Evolutionary conservation across 2,888 invertebrate species (phyloP).

Genomic region (Ganaspis brasiliensis): DNA sequence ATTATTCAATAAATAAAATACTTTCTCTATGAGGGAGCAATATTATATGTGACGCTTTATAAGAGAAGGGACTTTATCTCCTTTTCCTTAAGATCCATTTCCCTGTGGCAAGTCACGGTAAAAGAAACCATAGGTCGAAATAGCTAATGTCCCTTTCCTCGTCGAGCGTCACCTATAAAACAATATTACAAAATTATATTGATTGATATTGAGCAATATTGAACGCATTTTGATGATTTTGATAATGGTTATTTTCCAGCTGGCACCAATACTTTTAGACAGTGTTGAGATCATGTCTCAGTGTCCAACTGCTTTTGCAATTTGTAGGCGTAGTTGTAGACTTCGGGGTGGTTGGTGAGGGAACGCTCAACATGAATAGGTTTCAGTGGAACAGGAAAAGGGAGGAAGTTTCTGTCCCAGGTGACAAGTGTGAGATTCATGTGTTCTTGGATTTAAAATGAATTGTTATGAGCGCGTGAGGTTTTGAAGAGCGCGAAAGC

Average conservation of each 20-base stretch:
- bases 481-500: constrained; percentile 69
- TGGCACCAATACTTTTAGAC: too few relatives aligned
- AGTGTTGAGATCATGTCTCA: neutral
- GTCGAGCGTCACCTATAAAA: too few relatives aligned
- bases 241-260: neutral
- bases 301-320: constrained; percentile 8
- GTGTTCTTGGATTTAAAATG: constrained; percentile 53
- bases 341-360: constrained; percentile 9
- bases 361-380: constrained; percentile 10
- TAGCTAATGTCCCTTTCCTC: too few relatives aligned
- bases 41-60: too few relatives aligned
- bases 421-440: constrained; percentile 44
- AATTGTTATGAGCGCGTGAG: constrained; percentile 64
- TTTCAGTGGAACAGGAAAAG: neutral
- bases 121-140: too few relatives aligned
- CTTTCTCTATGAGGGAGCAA: too few relatives aligned
- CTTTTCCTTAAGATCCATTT: too few relatives aligned
- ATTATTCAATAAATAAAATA: too few relatives aligned
- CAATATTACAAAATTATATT: too few relatives aligned
- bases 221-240: neutral
- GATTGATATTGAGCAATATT: neutral
- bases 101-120: too few relatives aligned
- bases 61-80: too few relatives aligned
- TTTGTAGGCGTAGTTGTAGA: constrained; percentile 15
- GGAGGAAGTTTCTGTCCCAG: constrained; percentile 2